Evolutionary conservation across 2,797 vertebrate genomes (phyloP).

Genomic region (Myioborus melanocephalus): DNA sequence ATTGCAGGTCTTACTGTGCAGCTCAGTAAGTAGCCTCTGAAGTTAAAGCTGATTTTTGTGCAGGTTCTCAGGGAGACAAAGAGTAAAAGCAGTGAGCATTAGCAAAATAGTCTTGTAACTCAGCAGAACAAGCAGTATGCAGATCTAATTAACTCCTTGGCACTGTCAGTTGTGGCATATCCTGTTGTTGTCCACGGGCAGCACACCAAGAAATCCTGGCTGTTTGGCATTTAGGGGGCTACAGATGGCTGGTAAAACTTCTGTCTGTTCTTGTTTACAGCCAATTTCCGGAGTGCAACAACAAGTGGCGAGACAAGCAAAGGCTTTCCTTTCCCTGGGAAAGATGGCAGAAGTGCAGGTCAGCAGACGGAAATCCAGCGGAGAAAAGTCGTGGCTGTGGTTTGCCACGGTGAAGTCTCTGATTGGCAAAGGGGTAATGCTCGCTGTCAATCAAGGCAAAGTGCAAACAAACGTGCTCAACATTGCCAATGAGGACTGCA

Average conservation of each 20-base stretch:
- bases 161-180: conserved; percentile 51
- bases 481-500: conserved; percentile 96
- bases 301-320: conserved; percentile 91
- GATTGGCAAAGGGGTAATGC: conserved; percentile 95
- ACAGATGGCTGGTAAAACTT: conserved; percentile 51
- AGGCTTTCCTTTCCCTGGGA: conserved; percentile 93
- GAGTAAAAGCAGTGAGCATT: neutral
- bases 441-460: conserved; percentile 93
- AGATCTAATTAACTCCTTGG: conserved; percentile 67
- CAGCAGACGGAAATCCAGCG: conserved; percentile 78
- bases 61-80: neutral
- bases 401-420: conserved; percentile 93
- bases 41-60: neutral
- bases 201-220: conserved; percentile 58
- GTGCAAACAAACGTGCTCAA: conserved; percentile 94
- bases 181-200: conserved; percentile 52
- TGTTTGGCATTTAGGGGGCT: conserved; percentile 8
- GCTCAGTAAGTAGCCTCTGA: neutral
- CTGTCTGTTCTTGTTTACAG: conserved; percentile 76
- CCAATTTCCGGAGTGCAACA: conserved; percentile 97
- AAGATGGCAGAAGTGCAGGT: conserved; percentile 92
- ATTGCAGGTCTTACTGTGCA: neutral
- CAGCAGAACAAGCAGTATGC: conserved; percentile 38
- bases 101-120: conserved; percentile 29
- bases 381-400: conserved; percentile 95